These are phyloP conservation scores for Xenopus borealis DNA, from an alignment of 2,113 vertebrate species.

Conservation along the genomic window DNA sequence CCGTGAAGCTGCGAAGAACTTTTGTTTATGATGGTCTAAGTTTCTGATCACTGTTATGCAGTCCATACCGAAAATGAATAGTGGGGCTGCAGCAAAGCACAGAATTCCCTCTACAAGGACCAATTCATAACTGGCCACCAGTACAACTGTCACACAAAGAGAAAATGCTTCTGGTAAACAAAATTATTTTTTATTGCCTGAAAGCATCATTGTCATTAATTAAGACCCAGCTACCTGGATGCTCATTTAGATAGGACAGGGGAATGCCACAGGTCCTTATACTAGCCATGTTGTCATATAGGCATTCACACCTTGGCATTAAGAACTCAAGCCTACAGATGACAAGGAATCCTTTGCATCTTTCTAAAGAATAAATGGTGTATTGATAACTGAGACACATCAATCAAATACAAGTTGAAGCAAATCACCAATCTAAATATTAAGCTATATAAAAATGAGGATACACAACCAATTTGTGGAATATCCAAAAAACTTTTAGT, in stretches of 20 bases:
- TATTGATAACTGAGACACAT: too few relatives aligned
- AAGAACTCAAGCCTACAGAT: slow-evolving; percentile 46
- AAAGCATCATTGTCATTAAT: background rate
- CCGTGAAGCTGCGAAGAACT: slow-evolving; percentile 43
- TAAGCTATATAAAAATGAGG: too few relatives aligned
- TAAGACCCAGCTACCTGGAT: slow-evolving; percentile 29
- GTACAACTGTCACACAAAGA: slow-evolving; percentile 9
- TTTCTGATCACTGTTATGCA: slow-evolving; percentile 24
- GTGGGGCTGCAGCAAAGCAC: slow-evolving; percentile 12
- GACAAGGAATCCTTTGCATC: slow-evolving; percentile 50
- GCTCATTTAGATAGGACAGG: slow-evolving; percentile 45
- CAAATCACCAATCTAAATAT: too few relatives aligned
- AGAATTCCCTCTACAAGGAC: slow-evolving; percentile 33
- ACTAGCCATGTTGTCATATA: slow-evolving; percentile 47
- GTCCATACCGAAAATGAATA: slow-evolving; percentile 40
- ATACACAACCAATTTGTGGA: too few relatives aligned
- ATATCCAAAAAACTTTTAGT: too few relatives aligned
- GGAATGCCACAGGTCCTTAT: slow-evolving; percentile 52
- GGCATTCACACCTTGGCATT: slow-evolving; percentile 47
- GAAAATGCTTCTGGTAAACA: background rate
- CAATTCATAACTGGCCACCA: slow-evolving; percentile 43
- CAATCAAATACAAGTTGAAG: too few relatives aligned
- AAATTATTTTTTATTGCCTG: background rate
- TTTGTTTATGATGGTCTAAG: slow-evolving; percentile 16
- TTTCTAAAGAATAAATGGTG: slow-evolving; percentile 28